Base-by-base conservation (phyloP, 2,888 invertebrate species). In the Eristalis intricaria region DNA sequence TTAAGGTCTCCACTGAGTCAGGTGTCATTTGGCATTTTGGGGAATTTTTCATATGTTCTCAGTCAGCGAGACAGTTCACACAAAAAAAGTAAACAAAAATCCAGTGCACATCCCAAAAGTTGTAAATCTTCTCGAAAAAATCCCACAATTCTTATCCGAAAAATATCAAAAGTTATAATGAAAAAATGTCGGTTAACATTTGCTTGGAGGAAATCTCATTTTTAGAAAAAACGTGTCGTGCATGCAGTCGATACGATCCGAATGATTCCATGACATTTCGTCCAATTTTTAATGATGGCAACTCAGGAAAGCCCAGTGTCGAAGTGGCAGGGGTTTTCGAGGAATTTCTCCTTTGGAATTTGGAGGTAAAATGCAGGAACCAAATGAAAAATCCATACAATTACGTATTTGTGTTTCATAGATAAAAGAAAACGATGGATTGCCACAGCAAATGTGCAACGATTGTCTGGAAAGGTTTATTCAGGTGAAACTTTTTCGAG, bases 381-480 rank as follows among this genome's bases (percentile, higher is more conserved):
- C 32, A 7, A 26, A 4, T 50, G 50, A 32, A 23, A n/a, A 63
- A 43, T 13, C 38, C 19, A 23, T 38, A 22, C 13, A 63, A 5
- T 73, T 43, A 1, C 10, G 32, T 32, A 22, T n/a, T 69, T 22
- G 38, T 22, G 38, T 26, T 35, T 65, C 40, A 26, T 78, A 90
- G 90, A 90, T 90, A 8, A 89, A 89, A 29, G 88, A 89, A 0
- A 65, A 84, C 56, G 90, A 90, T 88, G 90, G 90, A 0, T 74
- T 90, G 56, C 90, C 90, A 7, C 90, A 90, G 70, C 90, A 90
- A 78, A 85, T 90, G 63, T 90, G 90, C 69, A 88, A 81, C 22
- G 90, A 90, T 43, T 90, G 90, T 26, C 80, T 89, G 64, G 89
- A 89, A 10, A 89, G 89, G 22, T 90, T 90, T 58, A 87, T 81